These are phyloP conservation scores for Neolamprologus longior DNA, from an alignment of 2,113 vertebrate species.

Conservation along the genomic window DNA sequence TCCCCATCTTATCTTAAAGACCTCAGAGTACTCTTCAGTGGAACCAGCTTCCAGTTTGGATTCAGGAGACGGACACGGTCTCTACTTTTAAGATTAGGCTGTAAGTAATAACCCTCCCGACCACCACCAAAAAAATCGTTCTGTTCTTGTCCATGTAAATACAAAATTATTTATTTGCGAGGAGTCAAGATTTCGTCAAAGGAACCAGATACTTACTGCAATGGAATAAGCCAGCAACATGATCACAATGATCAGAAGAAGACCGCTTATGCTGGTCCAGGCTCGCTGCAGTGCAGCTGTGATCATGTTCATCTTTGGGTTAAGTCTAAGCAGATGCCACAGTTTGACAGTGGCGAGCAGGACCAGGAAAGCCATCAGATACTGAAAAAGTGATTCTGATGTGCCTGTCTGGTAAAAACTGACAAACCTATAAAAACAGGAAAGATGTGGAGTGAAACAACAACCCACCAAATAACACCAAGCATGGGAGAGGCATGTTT, in stretches of 20 bases:
- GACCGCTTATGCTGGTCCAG: conserved; percentile 82
- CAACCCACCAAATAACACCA: background rate
- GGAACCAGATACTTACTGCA: conserved; percentile 67
- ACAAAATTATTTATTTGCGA: background rate
- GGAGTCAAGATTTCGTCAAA: background rate
- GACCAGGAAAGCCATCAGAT: conserved; percentile 85
- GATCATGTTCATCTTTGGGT: conserved; percentile 86
- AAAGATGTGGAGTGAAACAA: background rate
- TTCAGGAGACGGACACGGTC: rapidly evolving
- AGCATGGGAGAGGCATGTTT: background rate
- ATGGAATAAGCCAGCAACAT: conserved; percentile 84
- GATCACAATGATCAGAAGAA: conserved; percentile 74
- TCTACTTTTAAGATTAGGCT: background rate
- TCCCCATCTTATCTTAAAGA: background rate
- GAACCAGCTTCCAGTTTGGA: background rate
- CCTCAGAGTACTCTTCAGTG: background rate
- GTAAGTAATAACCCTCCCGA: rapidly evolving
- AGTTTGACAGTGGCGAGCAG: conserved; percentile 84
- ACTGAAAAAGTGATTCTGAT: conserved; percentile 77
- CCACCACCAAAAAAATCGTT: background rate
- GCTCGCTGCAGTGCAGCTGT: conserved; percentile 78
- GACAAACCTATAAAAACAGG: conserved; percentile 63
- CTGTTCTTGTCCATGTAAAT: background rate
- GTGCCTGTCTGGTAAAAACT: conserved; percentile 82
- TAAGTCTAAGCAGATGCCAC: conserved; percentile 88